Evolutionary conservation across 1,140 invertebrate species (phyloP).

Genomic region (Pinna nobilis): DNA sequence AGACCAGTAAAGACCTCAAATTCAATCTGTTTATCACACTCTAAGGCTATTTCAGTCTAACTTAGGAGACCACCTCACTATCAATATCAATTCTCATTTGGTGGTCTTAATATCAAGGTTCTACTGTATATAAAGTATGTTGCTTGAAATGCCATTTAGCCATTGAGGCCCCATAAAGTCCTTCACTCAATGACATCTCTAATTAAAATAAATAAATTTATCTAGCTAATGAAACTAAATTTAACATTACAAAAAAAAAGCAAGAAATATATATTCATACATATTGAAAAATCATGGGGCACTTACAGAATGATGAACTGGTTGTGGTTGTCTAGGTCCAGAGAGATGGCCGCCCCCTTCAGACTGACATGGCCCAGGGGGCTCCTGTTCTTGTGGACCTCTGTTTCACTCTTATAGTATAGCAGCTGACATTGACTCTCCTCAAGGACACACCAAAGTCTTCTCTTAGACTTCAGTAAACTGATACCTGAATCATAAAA

Average conservation of each 20-base stretch:
- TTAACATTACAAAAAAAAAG: too few relatives aligned
- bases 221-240: not conserved
- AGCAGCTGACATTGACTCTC: slow-evolving; percentile 69
- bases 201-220: not conserved
- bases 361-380: slow-evolving; percentile 67
- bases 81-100: too few relatives aligned
- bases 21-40: too few relatives aligned
- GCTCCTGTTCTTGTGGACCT: slow-evolving; percentile 50
- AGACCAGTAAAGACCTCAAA: too few relatives aligned
- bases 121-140: too few relatives aligned
- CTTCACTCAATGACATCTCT: too few relatives aligned
- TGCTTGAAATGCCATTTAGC: too few relatives aligned
- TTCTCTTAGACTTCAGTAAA: slow-evolving; percentile 65
- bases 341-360: slow-evolving; percentile 70
- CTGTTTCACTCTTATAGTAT: slow-evolving; percentile 67
- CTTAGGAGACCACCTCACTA: too few relatives aligned
- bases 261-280: too few relatives aligned
- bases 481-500: slow-evolving; percentile 73
- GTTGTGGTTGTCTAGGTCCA: slow-evolving; percentile 71
- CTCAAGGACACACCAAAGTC: slow-evolving; percentile 73
- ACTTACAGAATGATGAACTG: slow-evolving; percentile 75
- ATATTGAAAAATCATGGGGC: not conserved
- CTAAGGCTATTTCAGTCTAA: too few relatives aligned
- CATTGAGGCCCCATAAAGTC: too few relatives aligned
- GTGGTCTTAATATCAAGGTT: too few relatives aligned